Base-by-base conservation (phyloP, 2,113 vertebrate genomes). In the Otis tarda region DNA sequence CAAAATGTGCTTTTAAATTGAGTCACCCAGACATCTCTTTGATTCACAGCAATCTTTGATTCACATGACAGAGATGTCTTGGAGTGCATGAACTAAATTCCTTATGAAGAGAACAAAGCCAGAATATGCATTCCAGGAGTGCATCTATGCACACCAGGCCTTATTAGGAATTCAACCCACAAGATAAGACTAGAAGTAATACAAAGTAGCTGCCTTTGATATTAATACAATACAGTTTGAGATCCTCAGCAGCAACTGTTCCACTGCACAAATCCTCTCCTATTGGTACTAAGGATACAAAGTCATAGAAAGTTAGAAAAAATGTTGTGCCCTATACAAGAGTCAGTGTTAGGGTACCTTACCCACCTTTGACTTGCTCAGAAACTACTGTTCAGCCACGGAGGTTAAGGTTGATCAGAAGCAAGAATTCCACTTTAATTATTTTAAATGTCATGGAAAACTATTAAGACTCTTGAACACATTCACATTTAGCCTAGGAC, bases 261-360 rank as follows among this genome's bases (percentile, higher is more conserved):
- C 74, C 28, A 52, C 28, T 18, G 24, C 24, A 83, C 23, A 71
- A 7, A 81, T 69, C 27, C 65, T 89, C 20, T 28, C 25, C 15
- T 61, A 2, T 63, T n/a, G 10, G 6, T 20, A 30, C 22, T 50
- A 41, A 59, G 20, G 20, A 41, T 55, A 25, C 21, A 45, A 55
- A 61, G 35, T n/a, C 28, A 41, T 16, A 52, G 39, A 47, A 14
- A 25, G 7, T 45, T 69, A 68, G 47, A 87, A 76, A 90, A 50
- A 9, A 22, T 43, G 41, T 56, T 2, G 1, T 56, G 33, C 23
- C 52, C 7, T 47, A 39, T 16, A 17, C 15, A 89, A 67, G 15
- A n/a, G 3, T 75, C 0, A 0, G 5, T 49, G 4, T 45, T 57
- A 6, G 53, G 21, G 15, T 75, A 35, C 33, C 18, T n/a, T 45